Evolutionary conservation across 2,888 invertebrate genomes (phyloP).

Genomic region (Schizotus pectinicornis): DNA sequence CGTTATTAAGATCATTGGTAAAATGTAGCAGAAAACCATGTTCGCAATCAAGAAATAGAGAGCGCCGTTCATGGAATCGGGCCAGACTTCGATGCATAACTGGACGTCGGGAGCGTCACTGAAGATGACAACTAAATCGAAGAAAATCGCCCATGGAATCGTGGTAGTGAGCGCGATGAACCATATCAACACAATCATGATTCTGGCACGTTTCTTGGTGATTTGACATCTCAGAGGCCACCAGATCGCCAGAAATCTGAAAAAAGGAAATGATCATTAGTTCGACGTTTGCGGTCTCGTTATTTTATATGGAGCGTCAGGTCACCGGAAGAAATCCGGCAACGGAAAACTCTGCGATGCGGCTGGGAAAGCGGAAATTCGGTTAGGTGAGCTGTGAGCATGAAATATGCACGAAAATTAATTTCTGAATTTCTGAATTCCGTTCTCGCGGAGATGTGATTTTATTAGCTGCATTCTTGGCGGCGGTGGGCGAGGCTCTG

Average conservation of each 20-base stretch:
- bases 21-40: conserved; percentile 86
- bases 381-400: too few relatives aligned
- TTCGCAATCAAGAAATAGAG: conserved; percentile 89
- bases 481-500: too few relatives aligned
- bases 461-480: too few relatives aligned
- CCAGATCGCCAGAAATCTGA: conserved; percentile 94
- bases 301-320: too few relatives aligned
- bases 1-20: conserved; percentile 89
- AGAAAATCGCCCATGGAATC: conserved; percentile 90
- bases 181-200: conserved; percentile 92
- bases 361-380: too few relatives aligned
- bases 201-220: conserved; percentile 83
- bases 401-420: too few relatives aligned
- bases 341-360: too few relatives aligned
- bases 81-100: conserved; percentile 86
- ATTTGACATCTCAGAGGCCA: conserved; percentile 92
- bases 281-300: background rate
- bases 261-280: conserved; percentile 53
- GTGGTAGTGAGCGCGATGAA: conserved; percentile 83
- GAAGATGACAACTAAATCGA: conserved; percentile 78
- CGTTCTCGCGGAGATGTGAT: too few relatives aligned
- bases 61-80: conserved; percentile 79
- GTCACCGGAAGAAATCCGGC: too few relatives aligned
- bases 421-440: too few relatives aligned
- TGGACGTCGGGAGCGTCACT: conserved; percentile 77